Evolutionary conservation across 2,888 invertebrate genomes (phyloP).

Genomic region (Scaptomyza parva): DNA sequence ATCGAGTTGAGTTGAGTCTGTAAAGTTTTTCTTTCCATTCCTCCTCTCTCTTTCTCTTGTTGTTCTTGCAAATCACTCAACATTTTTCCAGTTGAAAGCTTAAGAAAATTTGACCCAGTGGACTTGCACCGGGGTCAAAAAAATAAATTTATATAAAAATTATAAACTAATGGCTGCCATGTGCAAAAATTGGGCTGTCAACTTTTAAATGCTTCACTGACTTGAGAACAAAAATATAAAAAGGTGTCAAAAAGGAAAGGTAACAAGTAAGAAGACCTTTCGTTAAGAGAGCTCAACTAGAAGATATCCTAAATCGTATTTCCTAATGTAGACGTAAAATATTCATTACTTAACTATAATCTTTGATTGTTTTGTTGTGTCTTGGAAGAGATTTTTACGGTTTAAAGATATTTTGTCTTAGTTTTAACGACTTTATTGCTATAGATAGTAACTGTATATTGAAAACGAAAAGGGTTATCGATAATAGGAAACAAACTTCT

Average conservation of each 20-base stretch:
- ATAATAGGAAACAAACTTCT: too few species aligned
- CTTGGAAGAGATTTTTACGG: too few species aligned
- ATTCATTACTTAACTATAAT: too few species aligned
- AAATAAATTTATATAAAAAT: slow-evolving; percentile 37
- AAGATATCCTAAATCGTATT: too few species aligned
- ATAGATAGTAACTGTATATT: too few species aligned
- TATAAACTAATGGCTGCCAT: slow-evolving; percentile 68
- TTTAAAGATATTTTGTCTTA: too few species aligned
- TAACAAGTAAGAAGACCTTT: not conserved
- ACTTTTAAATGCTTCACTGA: slow-evolving; percentile 54
- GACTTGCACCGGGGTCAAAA: slow-evolving; percentile 8
- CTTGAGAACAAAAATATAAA: slow-evolving; percentile 33
- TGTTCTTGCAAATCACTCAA: slow-evolving; percentile 19
- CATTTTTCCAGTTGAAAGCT: slow-evolving; percentile 71
- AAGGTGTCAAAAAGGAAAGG: slow-evolving; percentile 51
- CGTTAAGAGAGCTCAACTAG: too few species aligned
- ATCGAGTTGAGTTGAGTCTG: slow-evolving; percentile 3
- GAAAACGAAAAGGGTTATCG: too few species aligned
- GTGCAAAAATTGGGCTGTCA: slow-evolving; percentile 44
- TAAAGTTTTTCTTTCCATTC: not conserved
- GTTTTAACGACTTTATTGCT: too few species aligned
- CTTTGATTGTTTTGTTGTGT: too few species aligned
- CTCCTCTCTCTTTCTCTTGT: not conserved
- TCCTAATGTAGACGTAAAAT: too few species aligned
- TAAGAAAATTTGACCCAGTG: slow-evolving; percentile 57